These are phyloP conservation scores for Microtus ochrogaster DNA, from an alignment of 2,113 vertebrate genomes.

Conservation along the genomic window DNA sequence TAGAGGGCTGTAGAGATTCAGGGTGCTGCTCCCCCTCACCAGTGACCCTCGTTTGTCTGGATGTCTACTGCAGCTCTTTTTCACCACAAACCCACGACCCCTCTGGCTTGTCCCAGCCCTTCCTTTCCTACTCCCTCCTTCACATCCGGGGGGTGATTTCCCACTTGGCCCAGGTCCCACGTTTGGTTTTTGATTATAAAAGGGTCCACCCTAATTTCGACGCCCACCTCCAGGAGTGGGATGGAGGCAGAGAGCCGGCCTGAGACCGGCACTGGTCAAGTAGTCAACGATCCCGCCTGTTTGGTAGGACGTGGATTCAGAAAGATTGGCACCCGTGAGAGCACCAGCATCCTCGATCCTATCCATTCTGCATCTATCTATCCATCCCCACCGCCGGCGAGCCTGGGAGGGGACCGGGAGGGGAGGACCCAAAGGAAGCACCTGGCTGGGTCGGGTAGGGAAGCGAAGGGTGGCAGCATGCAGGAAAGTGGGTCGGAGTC, in stretches of 20 bases:
- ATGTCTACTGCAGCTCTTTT: not conserved
- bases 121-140: slow-evolving; percentile 8
- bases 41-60: not conserved
- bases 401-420: slow-evolving; percentile 23
- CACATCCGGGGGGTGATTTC: slow-evolving; percentile 80
- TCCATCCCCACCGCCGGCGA: not conserved
- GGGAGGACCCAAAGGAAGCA: slow-evolving; percentile 73
- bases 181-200: slow-evolving; percentile 64
- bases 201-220: slow-evolving; percentile 59
- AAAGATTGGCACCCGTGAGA: not conserved
- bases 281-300: not conserved
- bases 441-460: slow-evolving; percentile 72
- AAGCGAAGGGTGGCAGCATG: slow-evolving; percentile 27
- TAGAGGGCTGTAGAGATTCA: slow-evolving; percentile 1
- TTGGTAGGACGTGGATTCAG: not conserved
- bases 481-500: not conserved
- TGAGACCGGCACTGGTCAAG: not conserved
- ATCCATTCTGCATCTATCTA: not conserved
- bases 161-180: slow-evolving; percentile 70
- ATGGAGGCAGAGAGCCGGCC: not conserved
- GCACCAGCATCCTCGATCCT: not conserved
- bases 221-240: slow-evolving; percentile 44
- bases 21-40: slow-evolving; percentile 2
- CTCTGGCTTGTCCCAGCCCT: slow-evolving; percentile 4
- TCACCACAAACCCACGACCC: not conserved